Percentiles rank a stretch among this genome's conserved stretches.
Conservation (phyloP, 2,797 vertebrate genomes). For the Pyrrhura leucotis region DNA sequence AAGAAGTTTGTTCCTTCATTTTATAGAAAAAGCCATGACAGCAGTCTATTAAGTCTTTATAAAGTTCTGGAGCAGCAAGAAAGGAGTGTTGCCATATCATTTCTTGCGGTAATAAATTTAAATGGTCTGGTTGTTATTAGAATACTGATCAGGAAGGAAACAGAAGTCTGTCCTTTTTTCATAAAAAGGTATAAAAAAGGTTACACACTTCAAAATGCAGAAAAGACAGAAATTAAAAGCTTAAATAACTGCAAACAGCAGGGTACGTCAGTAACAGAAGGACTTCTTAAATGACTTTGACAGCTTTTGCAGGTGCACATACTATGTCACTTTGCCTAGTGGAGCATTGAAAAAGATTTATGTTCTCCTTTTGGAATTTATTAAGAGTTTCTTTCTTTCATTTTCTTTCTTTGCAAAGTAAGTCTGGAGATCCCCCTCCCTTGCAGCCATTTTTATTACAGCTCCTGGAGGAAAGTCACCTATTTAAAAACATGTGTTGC, state of each 20-base stretch:
- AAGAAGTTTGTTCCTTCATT: conserved; percentile 7
- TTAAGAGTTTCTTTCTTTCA: conserved; percentile 79
- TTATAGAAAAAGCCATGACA: not conserved
- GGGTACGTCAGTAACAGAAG: conserved; percentile 33
- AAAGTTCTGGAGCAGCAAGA: conserved; percentile 27
- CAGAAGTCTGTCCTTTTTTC: conserved; percentile 75
- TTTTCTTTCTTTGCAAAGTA: conserved; percentile 72
- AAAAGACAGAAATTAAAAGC: conserved; percentile 73
- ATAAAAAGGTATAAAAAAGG: conserved; percentile 79
- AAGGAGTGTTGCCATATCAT: not conserved
- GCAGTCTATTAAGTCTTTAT: conserved; percentile 46
- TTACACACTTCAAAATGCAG: conserved; percentile 68
- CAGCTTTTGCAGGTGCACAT: conserved; percentile 82
- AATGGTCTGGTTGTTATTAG: conserved; percentile 75
- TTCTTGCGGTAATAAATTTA: conserved; percentile 35
- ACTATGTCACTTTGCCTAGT: conserved; percentile 60
- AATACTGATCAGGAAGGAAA: conserved; percentile 74
- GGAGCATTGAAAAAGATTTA: conserved; percentile 78
- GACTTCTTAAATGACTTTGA: conserved; percentile 57
- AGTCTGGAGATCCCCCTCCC: conserved; percentile 73
- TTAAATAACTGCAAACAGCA: conserved; percentile 69
- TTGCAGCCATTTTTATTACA: conserved; percentile 84
- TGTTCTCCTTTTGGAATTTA: conserved; percentile 86
- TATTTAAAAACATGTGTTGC: conserved; percentile 81
- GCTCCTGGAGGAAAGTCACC: conserved; percentile 79